Conservation (phyloP, 92 coral and sea anemone species). For the Parazoanthus swiftii region DNA sequence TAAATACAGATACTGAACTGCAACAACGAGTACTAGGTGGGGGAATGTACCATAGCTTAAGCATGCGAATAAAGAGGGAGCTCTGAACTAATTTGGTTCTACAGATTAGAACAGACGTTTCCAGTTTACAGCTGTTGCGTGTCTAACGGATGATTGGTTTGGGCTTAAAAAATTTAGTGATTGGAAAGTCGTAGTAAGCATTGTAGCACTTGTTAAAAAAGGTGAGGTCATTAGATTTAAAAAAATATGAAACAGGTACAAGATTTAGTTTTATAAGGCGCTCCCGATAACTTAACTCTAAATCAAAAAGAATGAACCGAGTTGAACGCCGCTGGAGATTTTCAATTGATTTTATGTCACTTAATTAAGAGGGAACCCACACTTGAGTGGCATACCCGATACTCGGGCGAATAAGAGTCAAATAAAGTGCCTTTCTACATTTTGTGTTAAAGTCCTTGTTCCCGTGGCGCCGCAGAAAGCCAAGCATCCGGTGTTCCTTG, state of each 20-base stretch:
- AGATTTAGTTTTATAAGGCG: conserved; percentile 18
- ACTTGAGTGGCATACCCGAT: conserved; percentile 20
- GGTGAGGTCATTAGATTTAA: conserved; percentile 25
- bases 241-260: conserved; percentile 17
- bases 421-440: conserved; percentile 11
- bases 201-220: conserved; percentile 11
- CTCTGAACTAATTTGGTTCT: conserved; percentile 26
- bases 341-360: conserved; percentile 6
- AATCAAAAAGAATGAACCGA: conserved; percentile 3
- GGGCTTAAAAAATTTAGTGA: conserved; percentile 4
- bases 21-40: background rate
- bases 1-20: conserved; percentile 17
- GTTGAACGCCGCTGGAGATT: conserved; percentile 33
- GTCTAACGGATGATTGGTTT: conserved; percentile 24
- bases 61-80: conserved; percentile 3
- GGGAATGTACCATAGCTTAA: conserved; percentile 18
- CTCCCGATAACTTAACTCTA: conserved; percentile 5
- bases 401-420: conserved; percentile 21
- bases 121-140: conserved; percentile 19
- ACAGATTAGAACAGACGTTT: conserved; percentile 14
- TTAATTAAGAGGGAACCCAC: conserved; percentile 4
- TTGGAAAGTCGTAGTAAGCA: conserved; percentile 25
- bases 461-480: conserved; percentile 5
- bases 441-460: conserved; percentile 27
- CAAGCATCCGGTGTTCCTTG: background rate